These are phyloP conservation scores for Megaleporinus macrocephalus DNA, from an alignment of 2,113 vertebrate species.

Conservation along the genomic window DNA sequence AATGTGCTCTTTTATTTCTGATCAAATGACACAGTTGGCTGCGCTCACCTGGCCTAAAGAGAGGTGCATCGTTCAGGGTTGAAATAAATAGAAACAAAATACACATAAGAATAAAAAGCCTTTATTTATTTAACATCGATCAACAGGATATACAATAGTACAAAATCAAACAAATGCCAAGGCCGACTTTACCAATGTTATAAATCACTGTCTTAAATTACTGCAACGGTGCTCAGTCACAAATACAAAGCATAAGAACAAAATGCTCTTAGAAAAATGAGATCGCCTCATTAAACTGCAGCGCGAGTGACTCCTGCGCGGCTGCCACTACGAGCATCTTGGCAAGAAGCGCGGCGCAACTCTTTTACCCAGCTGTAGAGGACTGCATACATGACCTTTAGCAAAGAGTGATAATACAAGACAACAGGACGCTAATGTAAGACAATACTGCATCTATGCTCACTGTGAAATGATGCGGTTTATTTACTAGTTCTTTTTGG, in stretches of 20 bases:
- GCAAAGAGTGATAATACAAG: slow-evolving; percentile 18
- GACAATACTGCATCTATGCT: slow-evolving; percentile 59
- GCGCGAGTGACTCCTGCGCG: slow-evolving; percentile 30
- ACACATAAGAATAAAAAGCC: slow-evolving; percentile 60
- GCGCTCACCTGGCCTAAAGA: not conserved
- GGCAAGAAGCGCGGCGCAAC: slow-evolving; percentile 10
- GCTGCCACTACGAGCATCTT: slow-evolving; percentile 40
- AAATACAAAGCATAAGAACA: slow-evolving; percentile 47
- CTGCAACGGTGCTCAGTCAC: slow-evolving; percentile 55
- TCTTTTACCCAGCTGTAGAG: slow-evolving; percentile 28
- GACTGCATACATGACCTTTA: slow-evolving; percentile 35
- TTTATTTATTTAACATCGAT: slow-evolving; percentile 78
- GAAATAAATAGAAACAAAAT: slow-evolving; percentile 53
- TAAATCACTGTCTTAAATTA: slow-evolving; percentile 72
- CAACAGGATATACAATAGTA: slow-evolving; percentile 67
- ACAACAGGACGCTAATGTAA: slow-evolving; percentile 36
- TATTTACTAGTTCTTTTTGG: slow-evolving; percentile 26
- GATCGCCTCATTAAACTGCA: slow-evolving; percentile 54
- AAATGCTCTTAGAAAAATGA: slow-evolving; percentile 62
- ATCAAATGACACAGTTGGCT: not conserved
- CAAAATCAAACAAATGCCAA: slow-evolving; percentile 62
- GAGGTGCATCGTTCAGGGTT: slow-evolving; percentile 39
- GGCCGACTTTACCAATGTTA: slow-evolving; percentile 59
- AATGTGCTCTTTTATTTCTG: not conserved
- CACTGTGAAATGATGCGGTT: slow-evolving; percentile 32